Conservation (phyloP, 2,113 vertebrate species). For the Coptodon rendalli region DNA sequence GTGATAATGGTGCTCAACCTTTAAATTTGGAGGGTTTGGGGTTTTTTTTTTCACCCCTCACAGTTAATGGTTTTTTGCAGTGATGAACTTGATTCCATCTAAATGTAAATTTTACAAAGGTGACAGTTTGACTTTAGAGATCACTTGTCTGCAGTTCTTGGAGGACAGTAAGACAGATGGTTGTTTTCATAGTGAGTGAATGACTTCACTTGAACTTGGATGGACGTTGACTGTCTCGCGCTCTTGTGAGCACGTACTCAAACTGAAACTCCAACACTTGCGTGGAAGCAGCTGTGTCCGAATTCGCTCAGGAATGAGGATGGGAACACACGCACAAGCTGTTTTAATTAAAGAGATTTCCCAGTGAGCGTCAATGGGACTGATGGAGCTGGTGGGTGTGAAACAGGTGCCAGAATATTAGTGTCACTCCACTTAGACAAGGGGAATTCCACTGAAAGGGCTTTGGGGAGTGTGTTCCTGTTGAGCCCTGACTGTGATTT, state of each 20-base stretch:
- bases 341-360: constrained; percentile 12
- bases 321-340: not conserved
- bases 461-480: constrained; percentile 5
- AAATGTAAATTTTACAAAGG: constrained; percentile 1
- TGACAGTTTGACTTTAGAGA: not conserved
- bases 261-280: not conserved
- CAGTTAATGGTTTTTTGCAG: not conserved
- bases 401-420: constrained; percentile 49
- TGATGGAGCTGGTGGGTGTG: constrained; percentile 6
- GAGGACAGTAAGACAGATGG: not conserved
- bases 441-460: constrained; percentile 28
- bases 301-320: constrained; percentile 53
- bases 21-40: not conserved
- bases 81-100: not conserved
- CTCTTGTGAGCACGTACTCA: not conserved
- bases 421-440: not conserved
- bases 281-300: constrained; percentile 26
- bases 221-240: not conserved
- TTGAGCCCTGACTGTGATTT: not conserved
- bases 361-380: not conserved
- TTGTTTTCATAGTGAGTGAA: not conserved
- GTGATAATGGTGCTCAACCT: not conserved
- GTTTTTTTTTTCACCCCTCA: not conserved
- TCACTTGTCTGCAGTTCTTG: not conserved
- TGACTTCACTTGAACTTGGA: constrained; percentile 26